Base-by-base conservation (phyloP, 2,888 invertebrate species). In the Oscheius onirici region DNA sequence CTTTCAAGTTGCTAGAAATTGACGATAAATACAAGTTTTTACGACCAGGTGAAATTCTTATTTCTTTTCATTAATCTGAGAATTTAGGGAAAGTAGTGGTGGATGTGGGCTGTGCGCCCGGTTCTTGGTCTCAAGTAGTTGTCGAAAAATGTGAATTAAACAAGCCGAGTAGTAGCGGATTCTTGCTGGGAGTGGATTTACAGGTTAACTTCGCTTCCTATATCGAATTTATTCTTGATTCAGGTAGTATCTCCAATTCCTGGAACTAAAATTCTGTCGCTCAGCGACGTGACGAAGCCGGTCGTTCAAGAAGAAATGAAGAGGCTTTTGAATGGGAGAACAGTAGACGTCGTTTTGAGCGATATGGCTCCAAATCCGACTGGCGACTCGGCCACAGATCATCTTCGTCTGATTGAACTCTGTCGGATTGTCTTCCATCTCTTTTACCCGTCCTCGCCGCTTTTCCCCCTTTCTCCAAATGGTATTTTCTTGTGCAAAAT, bases 311-410 rank as follows among this genome's bases (percentile, higher is more conserved):
- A 66, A 17, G 76, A 75, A 66, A 76, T 86, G 40, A 49, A 58
- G 61, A 61, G 72, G 34, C 69, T 73, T 43, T 69, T 86, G 20
- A 57, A 63, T 40, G 78, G 76, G 24, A 73, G 83, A 20, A 66
- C 51, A 40, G 78, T 87, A 1, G 80, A 88, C 57, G 80, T 81
- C 2, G 74, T 87, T 10, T 57, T 87, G 26, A 87, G 86, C 72
- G 87, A 87, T 61, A 87, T 87, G 87, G 87, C 87, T 13, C 87
- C 87, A 1, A 85, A 85, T 73, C 83, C 86, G 0, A 82, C 83
- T 15, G 88, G 85, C 11, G 79, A 81, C 34, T 65, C 71, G 26
- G 71, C 66, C 1, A 78, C 77, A 1, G 87, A 87, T 66, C 84
- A 86, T 69, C 74, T 78, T 28, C 73, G 81, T 11, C 75, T 87